These are phyloP conservation scores for Platichthys flesus DNA, from an alignment of 2,113 vertebrate species.

Conservation along the genomic window DNA sequence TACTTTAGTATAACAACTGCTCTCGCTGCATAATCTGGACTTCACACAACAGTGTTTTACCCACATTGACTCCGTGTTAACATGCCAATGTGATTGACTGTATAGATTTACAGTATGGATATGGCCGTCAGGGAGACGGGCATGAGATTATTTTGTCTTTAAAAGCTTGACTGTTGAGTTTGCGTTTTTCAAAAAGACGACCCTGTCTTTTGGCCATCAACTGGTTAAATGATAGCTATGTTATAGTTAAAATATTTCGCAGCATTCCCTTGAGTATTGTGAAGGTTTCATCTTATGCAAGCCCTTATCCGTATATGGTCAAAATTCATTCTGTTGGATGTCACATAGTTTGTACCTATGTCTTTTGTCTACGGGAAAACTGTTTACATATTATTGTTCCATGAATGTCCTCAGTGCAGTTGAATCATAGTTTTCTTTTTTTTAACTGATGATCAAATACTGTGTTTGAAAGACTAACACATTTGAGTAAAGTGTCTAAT, in stretches of 20 bases:
- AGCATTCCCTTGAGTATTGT: not conserved
- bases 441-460: not conserved
- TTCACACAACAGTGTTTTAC: slow-evolving; percentile 48
- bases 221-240: slow-evolving; percentile 3
- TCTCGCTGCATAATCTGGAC: slow-evolving; percentile 37
- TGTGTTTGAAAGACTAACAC: not conserved
- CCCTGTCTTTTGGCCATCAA: slow-evolving; percentile 17
- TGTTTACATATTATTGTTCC: slow-evolving; percentile 6
- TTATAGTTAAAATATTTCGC: slow-evolving; percentile 9
- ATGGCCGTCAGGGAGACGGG: slow-evolving; percentile 20
- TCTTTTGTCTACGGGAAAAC: not conserved
- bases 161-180: slow-evolving; percentile 25
- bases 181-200: slow-evolving; percentile 6
- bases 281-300: slow-evolving; percentile 2
- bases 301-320: not conserved
- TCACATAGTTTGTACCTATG: not conserved
- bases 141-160: slow-evolving; percentile 18
- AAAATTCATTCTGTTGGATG: not conserved
- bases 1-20: slow-evolving; percentile 55
- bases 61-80: slow-evolving; percentile 37
- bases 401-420: not conserved
- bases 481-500: not conserved
- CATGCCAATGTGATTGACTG: slow-evolving; percentile 28
- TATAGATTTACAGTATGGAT: slow-evolving; percentile 31
- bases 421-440: not conserved